phyloP scores from a whole-genome alignment of 2,888 invertebrate genomes.

The Drosophila kuntzei region DNA sequence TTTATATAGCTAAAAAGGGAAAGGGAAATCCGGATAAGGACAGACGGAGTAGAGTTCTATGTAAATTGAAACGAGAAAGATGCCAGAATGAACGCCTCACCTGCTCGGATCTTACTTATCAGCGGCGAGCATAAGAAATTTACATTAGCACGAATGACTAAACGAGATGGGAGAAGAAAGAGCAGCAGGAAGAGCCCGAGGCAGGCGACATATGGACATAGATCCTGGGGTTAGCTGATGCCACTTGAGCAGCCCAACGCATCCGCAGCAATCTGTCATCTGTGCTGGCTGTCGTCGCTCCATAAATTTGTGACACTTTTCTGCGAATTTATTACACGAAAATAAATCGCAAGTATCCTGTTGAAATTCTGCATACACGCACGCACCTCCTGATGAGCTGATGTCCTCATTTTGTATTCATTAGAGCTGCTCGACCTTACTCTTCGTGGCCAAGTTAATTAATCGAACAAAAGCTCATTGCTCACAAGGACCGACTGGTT shows the following conservation, averaged over 20 bases:
- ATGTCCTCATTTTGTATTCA: slow-evolving; percentile 78
- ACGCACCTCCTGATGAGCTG: slow-evolving; percentile 36
- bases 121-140: slow-evolving; percentile 60
- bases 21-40: slow-evolving; percentile 3
- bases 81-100: slow-evolving; percentile 47
- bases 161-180: slow-evolving; percentile 37
- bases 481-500: slow-evolving; percentile 24
- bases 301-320: slow-evolving; percentile 82
- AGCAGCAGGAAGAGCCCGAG: slow-evolving; percentile 2
- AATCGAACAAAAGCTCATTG: slow-evolving; percentile 72
- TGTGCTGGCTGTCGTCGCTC: slow-evolving; percentile 62
- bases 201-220: slow-evolving; percentile 52
- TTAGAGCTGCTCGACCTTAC: slow-evolving; percentile 60
- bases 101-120: slow-evolving; percentile 56
- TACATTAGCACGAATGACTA: slow-evolving; percentile 70
- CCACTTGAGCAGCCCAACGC: slow-evolving; percentile 33
- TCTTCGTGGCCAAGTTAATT: slow-evolving; percentile 70
- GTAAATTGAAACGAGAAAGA: slow-evolving; percentile 78
- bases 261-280: slow-evolving; percentile 74
- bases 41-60: slow-evolving; percentile 51
- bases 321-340: slow-evolving; percentile 72
- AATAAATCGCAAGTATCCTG: slow-evolving; percentile 73
- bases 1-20: slow-evolving; percentile 61
- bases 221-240: slow-evolving; percentile 40
- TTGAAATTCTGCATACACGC: slow-evolving; percentile 42